Evolutionary conservation across 2,888 invertebrate genomes (phyloP), one percentile per base, ranked within the genome.

Genomic region (Eretmocerus hayati): DNA sequence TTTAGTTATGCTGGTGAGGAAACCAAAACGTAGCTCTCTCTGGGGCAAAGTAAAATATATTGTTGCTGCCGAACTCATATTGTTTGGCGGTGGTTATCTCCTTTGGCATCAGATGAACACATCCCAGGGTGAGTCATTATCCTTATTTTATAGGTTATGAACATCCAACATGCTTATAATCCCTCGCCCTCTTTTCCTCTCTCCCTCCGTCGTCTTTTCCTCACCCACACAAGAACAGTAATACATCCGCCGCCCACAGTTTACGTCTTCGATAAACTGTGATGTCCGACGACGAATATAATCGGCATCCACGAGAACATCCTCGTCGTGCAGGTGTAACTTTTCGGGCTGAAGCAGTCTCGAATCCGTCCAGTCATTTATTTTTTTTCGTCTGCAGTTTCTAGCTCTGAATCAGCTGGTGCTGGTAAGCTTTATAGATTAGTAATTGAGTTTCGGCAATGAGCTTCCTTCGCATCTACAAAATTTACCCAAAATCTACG

Each of bases 51-150:
- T 53, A 5, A 53, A 48, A 22, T 9, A n/a, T 2, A 23, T 53
- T 4, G 4, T 53, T 33, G 22, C 3, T 2, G 15, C 8, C 4
- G 53, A 53, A 18, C 3, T 53, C n/a, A 22, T 9, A 13, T 3
- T 22, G 2, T 23, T 42, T 8, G 39, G 30, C 3, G 19, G 9
- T 20, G 13, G 18, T 20, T 53, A 45, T 20, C n/a, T 19, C 1
- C 9, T 48, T 13, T 53, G 47, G 47, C 18, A 18, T 2, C 44
- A 21, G n/a, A 23, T 53, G 45, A 48, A 48, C 18, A 2, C 21
- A 9, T 47, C 47, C 6, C 50, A 39, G 2, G 50, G 53, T 53
- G 43, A 49, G 49, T 49, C 42, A 41, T n/a, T 9, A 15, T 30
- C n/a, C n/a, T n/a, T n/a, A n/a, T n/a, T n/a, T n/a, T n/a, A n/a